Base-by-base conservation (phyloP, 2,888 invertebrate genomes). In the Rhorus exstirpatorius region DNA sequence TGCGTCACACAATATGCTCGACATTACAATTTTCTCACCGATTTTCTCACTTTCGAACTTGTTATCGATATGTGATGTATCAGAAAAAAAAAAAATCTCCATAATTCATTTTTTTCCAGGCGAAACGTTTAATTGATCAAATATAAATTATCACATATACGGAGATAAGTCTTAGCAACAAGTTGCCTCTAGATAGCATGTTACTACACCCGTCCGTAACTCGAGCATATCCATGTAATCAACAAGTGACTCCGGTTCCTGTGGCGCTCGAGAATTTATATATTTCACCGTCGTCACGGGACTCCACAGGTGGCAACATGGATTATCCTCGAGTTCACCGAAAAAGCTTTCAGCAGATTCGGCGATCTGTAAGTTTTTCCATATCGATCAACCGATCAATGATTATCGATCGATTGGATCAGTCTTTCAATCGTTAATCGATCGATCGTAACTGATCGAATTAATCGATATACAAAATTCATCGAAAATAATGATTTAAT, bases 261-360 rank as follows among this genome's bases (percentile, higher is more conserved):
- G n/a, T 85, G 72, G 67, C 81, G 70, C 86, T 76, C 85, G 85
- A 86, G 88, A 89, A 90, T 89, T 90, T 88, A 88, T 89, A 87
- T 88, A 88, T 89, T 85, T 88, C 88, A 85, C 86, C 84, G 85
- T 81, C 86, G 85, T 6, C n/a, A n/a, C 86, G 86, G 75, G 81
- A 80, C 88, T 88, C 90, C 86, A 90, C 90, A 90, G 90, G 90
- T 90, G 90, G 90, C 83, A 87, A 85, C 86, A 85, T 83, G 76
- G 75, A 79, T 83, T 84, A 79, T 82, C 79, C 49, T 44, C 38
- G 35, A 17, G 67, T 14, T 68, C 60, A 8, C 53, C n/a, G 19
- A 71, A 71, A 60, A n/a, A 72, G n/a, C n/a, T 17, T 60, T 81
- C 41, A 24, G 35, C 17, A 55, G 46, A 19, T 70, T 49, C 26